Evolutionary conservation across 1,140 invertebrate genomes (phyloP), one percentile per base, ranked within the genome.

Genomic region (Aplysia californica): DNA sequence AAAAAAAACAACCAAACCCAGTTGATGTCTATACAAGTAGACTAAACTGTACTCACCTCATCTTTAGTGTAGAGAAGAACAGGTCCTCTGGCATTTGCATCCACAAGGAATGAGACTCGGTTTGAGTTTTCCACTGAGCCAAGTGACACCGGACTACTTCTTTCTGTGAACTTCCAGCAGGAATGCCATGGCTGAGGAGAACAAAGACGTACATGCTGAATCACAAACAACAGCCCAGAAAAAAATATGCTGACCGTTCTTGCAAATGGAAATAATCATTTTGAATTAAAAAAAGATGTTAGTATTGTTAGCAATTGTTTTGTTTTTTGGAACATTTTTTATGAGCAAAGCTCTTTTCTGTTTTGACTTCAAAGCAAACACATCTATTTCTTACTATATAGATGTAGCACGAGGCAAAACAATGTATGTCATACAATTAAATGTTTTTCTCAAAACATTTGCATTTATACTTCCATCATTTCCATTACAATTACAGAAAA

Each of bases 41-140:
- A 21, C 31, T 21, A 58, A 58, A 58, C 4, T 31, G 20, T 18
- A 71, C 68, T 56, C 29, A 58, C 68, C 2, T 71, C 68, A 35
- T 56, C 50, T 58, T 71, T 71, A 3, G 18, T n/a, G 36, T 26
- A 71, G 29, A 29, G 31, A 31, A 71, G 31, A 18, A 71, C 26
- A 35, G 50, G 33, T 4, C 68, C 68, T 1, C 10, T 31, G n/a
- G 68, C 44, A 58, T 71, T 31, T 33, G 15, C 39, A 38, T 31
- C 35, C 20, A 71, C 50, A 41, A 71, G 29, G 2, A 71, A 10
- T 56, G 68, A 31, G n/a, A 71, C 2, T 36, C 41, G 21, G 50
- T 71, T 56, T 31, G 68, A 55, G 31, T 71, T 71, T 29, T 71
- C 68, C 36, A 71, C 41, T 5, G 29, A 29, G 31, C 68, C 68